Percentiles rank a stretch among this genome's conserved stretches.
These are phyloP conservation scores for Palythoa caribaeorum DNA, from an alignment of 92 coral and sea anemone genomes.

Conservation along the genomic window DNA sequence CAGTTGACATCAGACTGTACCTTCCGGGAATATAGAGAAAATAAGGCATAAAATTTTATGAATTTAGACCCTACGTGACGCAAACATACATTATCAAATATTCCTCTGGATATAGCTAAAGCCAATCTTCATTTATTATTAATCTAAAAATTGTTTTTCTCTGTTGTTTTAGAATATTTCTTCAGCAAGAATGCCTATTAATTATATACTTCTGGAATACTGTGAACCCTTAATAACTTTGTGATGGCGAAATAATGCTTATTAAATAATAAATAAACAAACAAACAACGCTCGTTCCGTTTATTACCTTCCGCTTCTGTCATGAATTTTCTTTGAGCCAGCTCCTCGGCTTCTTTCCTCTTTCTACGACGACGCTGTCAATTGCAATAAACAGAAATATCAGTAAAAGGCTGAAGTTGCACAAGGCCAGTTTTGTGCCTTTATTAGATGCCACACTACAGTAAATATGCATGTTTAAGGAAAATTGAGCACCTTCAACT, in stretches of 20 bases:
- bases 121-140: neutral
- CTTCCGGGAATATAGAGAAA: neutral
- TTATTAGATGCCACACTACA: neutral
- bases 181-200: neutral
- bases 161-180: neutral
- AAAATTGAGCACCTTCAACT: too few species aligned
- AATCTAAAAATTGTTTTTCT: neutral
- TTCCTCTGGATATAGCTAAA: neutral
- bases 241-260: neutral
- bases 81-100: neutral
- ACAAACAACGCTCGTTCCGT: neutral
- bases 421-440: neutral
- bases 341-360: slow-evolving; percentile 83
- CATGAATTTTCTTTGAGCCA: slow-evolving; percentile 69
- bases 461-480: too few species aligned
- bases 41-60: neutral
- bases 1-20: neutral
- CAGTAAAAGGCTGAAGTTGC: neutral
- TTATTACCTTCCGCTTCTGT: slow-evolving; percentile 89
- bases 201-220: neutral
- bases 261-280: neutral
- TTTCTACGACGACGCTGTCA: slow-evolving; percentile 86
- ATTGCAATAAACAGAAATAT: neutral
- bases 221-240: neutral
- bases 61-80: neutral